Conservation (phyloP, 2,797 vertebrate species). For the Ciconia nigra region DNA sequence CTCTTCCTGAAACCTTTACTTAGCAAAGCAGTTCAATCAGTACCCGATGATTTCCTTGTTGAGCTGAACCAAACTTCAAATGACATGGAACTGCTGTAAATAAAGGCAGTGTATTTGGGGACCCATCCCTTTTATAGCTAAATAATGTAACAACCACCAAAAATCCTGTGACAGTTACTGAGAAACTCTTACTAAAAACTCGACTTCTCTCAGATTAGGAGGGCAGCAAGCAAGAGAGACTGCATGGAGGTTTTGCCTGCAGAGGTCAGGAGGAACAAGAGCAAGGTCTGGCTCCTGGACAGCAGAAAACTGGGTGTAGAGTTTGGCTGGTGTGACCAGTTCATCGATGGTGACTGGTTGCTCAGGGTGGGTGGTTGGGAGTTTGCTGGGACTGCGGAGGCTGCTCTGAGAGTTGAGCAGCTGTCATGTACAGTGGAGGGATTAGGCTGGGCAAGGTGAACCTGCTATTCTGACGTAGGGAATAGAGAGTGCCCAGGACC, state of each 20-base stretch:
- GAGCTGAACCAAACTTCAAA: background rate
- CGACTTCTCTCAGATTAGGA: background rate
- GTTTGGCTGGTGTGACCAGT: background rate
- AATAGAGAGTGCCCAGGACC: background rate
- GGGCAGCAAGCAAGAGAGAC: background rate
- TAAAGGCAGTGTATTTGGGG: background rate
- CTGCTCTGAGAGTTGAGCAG: background rate
- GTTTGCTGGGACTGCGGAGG: background rate
- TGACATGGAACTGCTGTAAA: background rate
- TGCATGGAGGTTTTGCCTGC: background rate
- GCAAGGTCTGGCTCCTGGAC: background rate
- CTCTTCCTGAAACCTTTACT: background rate
- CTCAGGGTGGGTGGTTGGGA: background rate
- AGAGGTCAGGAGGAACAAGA: background rate
- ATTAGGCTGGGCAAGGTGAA: background rate
- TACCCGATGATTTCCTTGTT: too few species aligned
- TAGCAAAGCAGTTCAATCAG: background rate
- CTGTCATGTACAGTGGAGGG: fast-evolving
- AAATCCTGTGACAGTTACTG: background rate
- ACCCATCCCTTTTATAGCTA: background rate
- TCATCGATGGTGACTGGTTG: fast-evolving
- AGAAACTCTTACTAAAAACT: background rate
- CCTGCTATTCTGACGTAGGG: background rate
- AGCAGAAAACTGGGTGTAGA: background rate
- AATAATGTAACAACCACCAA: background rate